Base-by-base conservation (phyloP, 2,113 vertebrate species). In the Arenaria interpres region DNA sequence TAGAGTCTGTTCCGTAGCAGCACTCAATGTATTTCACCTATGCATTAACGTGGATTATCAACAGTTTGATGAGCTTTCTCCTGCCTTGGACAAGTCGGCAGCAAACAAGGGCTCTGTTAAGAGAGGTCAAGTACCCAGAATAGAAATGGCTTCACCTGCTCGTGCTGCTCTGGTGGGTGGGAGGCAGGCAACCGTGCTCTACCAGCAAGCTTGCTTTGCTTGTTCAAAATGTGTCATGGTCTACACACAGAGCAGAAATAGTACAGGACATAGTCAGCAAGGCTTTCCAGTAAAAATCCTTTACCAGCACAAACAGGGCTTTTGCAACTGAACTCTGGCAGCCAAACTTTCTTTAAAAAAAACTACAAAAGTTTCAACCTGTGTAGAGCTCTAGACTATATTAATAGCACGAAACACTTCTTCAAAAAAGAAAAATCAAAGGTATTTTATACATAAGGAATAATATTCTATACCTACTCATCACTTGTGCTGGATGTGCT, bases 91-190 rank as follows among this genome's bases (percentile, higher is more conserved):
- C 9, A 66, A 66, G 23, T 21, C 32, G 3, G 3, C 48, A 68
- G 51, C 6, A 73, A 56, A 33, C 0, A 0, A 14, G 22, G 35
- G 14, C 48, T 85, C 35, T 60, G 43, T n/a, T 48, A 43, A 64
- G n/a, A 37, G 37, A 46, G 25, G 56, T 22, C 13, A 72, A 71
- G 19, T 4, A 41, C 15, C 22, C 12, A 10, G 33, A 41, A 46
- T 1, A 53, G 30, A 46, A 25, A 16, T 0, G 1, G 57, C 54
- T 68, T 89, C 56, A 23, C 24, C 66, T 78, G 67, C 33, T 41
- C 2, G 0, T 30, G 21, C 33, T 62, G 3, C 33, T 45, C 51
- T 1, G 0, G 56, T 14, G n/a, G 27, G 37, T 25, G 76, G 23
- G 59, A 72, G 41, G 23, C n/a, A 80, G 10, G 30, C 32, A 76